Evolutionary conservation across 1,140 invertebrate species (phyloP), one percentile per base, ranked within the genome.

Genomic region (Sminthurides bifidus): DNA sequence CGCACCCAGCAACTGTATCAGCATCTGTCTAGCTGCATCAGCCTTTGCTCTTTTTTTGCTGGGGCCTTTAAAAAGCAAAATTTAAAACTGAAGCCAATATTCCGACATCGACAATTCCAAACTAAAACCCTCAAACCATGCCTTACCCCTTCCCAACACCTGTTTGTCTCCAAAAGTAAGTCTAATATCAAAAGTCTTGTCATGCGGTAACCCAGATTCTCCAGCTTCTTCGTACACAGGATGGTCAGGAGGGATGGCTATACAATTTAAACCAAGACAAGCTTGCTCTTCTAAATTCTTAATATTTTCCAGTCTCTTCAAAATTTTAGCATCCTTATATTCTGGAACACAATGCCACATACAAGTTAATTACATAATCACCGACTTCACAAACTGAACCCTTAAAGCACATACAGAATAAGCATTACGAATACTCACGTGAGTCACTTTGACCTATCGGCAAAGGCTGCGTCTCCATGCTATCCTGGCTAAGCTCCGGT

Each of bases 21-120:
- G 19, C 43, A 43, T 46, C 46, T 61, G 38, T 15, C 43, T 35
- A 12, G 62, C 58, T 4, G 62, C 58, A 38, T 61, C 44, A 17
- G 58, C 53, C 40, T 59, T 64, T 1, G 62, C 55, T 37, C 56
- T 58, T 31, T 60, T 64, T 35, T 64, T 64, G 19, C 58, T 64
- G 1, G 23, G 33, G 6, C 58, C 62, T 56, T 14, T 1, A 30
- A 53, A 31, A 38, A 52, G 12, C 6, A 40, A 55, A 26, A 45
- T 31, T 50, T 37, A 45, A 44, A 14, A 37, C 3, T 29, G 23
- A 12, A 53, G 27, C 3, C n/a, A 14, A 15, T 21, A 3, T 52
- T 38, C 3, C 10, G 14, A 52, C n/a, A 10, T 35, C 5, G 4
- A 27, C 41, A 53, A 3, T 53, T 51, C 6, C 38, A 23, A 17